Conservation (phyloP, 2,888 invertebrate genomes). For the Drosophila yooni region DNA sequence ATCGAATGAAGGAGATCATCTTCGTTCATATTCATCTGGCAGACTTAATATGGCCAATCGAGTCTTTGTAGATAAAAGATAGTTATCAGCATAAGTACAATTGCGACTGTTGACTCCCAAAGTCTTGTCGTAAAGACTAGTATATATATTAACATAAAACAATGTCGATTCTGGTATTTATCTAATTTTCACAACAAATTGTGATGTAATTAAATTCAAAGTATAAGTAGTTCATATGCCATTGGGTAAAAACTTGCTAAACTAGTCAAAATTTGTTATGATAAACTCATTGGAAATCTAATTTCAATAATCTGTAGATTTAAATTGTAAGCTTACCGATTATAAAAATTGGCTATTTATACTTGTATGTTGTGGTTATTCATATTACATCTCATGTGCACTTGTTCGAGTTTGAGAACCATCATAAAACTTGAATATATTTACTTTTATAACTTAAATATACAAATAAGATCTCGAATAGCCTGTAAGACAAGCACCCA, state of each 20-base stretch:
- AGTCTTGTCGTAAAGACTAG: too few relatives aligned
- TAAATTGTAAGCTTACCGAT: not conserved
- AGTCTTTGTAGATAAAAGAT: not conserved
- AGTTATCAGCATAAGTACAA: not conserved
- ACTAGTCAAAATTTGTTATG: not conserved
- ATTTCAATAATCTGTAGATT: not conserved
- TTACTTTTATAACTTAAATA: slow-evolving; percentile 4
- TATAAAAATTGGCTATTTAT: not conserved
- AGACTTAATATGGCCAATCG: not conserved
- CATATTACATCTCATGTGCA: not conserved
- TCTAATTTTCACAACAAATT: too few relatives aligned
- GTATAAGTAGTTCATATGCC: not conserved
- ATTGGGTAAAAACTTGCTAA: not conserved
- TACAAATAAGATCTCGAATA: slow-evolving; percentile 8
- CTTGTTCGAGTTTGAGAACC: not conserved
- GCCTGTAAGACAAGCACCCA: slow-evolving; percentile 1
- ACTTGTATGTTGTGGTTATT: not conserved
- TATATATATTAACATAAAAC: too few relatives aligned
- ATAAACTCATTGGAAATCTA: not conserved
- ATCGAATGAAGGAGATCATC: not conserved
- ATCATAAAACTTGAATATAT: not conserved
- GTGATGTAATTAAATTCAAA: not conserved
- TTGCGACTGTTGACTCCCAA: not conserved
- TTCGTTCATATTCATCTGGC: not conserved
- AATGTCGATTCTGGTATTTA: too few relatives aligned